A percentile compares a stretch with the other conserved stretches of the same genome.
Evolutionary conservation across 2,888 invertebrate genomes (phyloP).

Genomic region (Spialia ferax): DNA sequence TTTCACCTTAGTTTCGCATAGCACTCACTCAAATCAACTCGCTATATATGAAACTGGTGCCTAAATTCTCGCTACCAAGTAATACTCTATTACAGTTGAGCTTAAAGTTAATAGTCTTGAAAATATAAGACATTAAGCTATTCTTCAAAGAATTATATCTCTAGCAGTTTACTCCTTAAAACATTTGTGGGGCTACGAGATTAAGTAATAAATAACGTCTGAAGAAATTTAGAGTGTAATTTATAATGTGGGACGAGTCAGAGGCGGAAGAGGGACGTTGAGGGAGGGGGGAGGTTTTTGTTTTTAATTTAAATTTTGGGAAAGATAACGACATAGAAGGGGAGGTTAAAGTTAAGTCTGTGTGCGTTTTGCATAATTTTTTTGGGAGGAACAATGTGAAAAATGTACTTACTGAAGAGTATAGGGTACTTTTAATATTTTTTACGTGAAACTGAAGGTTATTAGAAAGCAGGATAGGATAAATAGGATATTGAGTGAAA

Average conservation of each 20-base stretch:
- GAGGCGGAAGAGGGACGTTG: conserved; percentile 56
- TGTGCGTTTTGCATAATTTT: too few relatives aligned
- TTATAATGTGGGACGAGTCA: conserved; percentile 63
- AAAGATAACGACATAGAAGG: neutral
- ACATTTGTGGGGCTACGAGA: conserved; percentile 77
- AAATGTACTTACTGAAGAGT: too few relatives aligned
- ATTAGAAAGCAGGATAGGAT: too few relatives aligned
- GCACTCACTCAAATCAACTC: neutral
- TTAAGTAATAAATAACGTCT: conserved; percentile 83
- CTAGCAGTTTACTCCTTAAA: conserved; percentile 71
- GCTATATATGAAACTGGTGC: neutral
- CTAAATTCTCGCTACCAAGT: conserved; percentile 12
- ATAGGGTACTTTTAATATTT: too few relatives aligned
- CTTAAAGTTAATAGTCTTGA: conserved; percentile 47
- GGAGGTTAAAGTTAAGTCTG: too few relatives aligned
- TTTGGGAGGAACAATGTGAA: too few relatives aligned
- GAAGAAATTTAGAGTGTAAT: conserved; percentile 79
- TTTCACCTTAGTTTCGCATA: neutral
- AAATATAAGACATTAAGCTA: conserved; percentile 50
- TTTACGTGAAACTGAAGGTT: too few relatives aligned
- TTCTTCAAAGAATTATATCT: conserved; percentile 65
- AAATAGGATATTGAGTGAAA: too few relatives aligned
- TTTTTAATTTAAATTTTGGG: neutral
- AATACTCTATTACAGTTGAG: conserved; percentile 36
- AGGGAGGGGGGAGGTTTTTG: neutral